Percentiles rank a stretch among this genome's conserved stretches.
phyloP scores from a whole-genome alignment of 2,888 invertebrate genomes.

The Coleophora flavipennella region DNA sequence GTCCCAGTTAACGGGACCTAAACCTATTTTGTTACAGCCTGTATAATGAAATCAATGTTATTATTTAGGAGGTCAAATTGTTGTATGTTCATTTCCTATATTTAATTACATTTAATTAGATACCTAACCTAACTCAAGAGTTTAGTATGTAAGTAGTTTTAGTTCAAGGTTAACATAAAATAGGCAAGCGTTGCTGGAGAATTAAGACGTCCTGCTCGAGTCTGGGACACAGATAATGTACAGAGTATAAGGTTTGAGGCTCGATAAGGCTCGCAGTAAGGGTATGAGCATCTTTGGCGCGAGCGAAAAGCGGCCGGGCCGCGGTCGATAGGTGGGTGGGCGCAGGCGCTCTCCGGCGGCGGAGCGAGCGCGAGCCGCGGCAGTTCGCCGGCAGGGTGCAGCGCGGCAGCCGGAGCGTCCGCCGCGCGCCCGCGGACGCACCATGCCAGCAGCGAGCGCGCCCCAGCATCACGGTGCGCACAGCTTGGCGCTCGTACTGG shows the following conservation, averaged over 20 bases:
- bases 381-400: not conserved
- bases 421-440: constrained; percentile 36
- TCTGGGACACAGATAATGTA: no score
- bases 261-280: constrained; percentile 43
- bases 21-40: no score
- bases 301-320: constrained; percentile 39
- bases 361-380: constrained; percentile 29
- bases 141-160: no score
- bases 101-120: no score
- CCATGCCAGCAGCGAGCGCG: constrained; percentile 40
- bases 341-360: constrained; percentile 47
- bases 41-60: no score
- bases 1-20: no score
- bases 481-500: constrained; percentile 51
- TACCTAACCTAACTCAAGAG: no score
- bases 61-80: no score
- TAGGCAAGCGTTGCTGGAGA: no score
- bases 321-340: constrained; percentile 50
- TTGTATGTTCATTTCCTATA: no score
- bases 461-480: constrained; percentile 52
- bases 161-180: no score
- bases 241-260: constrained; percentile 27
- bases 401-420: constrained; percentile 27
- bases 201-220: no score
- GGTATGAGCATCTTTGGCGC: constrained; percentile 36